phyloP scores from a whole-genome alignment of 2,797 vertebrate genomes.

The Sebastes reedi region DNA sequence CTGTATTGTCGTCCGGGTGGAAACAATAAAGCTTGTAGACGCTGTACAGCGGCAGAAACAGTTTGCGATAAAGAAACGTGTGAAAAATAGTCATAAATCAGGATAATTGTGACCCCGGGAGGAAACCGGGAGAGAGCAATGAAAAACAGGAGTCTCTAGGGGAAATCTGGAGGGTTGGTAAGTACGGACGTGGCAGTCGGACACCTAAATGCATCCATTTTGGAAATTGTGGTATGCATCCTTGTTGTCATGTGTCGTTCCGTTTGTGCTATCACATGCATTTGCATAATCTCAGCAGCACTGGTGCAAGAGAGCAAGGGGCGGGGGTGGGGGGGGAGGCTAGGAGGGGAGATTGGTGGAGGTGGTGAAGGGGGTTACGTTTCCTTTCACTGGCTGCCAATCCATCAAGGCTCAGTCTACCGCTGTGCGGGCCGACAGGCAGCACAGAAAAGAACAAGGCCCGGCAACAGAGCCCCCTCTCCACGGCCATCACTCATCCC shows the following conservation, averaged over 20 bases:
- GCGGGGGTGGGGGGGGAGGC: neutral
- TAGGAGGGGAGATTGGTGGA: conserved; percentile 31
- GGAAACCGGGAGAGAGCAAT: neutral
- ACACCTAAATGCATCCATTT: neutral
- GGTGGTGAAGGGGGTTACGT: conserved; percentile 76
- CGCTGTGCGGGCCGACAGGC: conserved; percentile 91
- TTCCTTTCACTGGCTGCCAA: conserved; percentile 96
- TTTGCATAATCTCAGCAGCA: conserved; percentile 24
- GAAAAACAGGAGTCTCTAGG: neutral
- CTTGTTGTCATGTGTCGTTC: conserved; percentile 1
- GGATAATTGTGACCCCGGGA: neutral
- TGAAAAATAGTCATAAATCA: too few species aligned
- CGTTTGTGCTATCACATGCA: neutral
- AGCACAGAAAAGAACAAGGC: conserved; percentile 88
- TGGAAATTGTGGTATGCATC: neutral
- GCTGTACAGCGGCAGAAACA: neutral
- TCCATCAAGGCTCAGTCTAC: conserved; percentile 96
- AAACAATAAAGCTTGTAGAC: neutral
- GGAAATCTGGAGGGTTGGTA: neutral
- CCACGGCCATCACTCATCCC: conserved; percentile 89
- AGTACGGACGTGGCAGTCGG: neutral
- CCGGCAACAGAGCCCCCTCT: conserved; percentile 87
- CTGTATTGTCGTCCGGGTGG: neutral
- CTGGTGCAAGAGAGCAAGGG: neutral
- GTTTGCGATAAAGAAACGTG: neutral